These are phyloP conservation scores for Halocynthia aurantium DNA, from an alignment of 23 tunicate species.

Conservation along the genomic window DNA sequence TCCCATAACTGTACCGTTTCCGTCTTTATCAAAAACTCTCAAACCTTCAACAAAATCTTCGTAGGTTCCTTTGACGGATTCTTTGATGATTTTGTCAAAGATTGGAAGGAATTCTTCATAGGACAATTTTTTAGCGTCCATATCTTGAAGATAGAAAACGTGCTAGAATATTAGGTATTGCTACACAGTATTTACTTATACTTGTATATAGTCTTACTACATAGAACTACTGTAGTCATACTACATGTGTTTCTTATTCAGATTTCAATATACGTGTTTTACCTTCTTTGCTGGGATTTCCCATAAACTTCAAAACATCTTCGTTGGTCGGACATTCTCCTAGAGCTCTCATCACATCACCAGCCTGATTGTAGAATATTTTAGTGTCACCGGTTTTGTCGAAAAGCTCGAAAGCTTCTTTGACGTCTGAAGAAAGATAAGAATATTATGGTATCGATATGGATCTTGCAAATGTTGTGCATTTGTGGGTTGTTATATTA, in stretches of 20 bases:
- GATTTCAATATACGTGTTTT: background rate
- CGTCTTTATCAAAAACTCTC: constrained; percentile 93
- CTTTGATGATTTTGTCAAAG: constrained; percentile 28
- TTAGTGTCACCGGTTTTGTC: constrained; percentile 53
- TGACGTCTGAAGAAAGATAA: constrained; percentile 32
- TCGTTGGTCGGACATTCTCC: constrained; percentile 61
- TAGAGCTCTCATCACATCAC: constrained; percentile 53
- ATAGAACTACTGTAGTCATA: too few relatives aligned
- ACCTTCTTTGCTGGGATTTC: constrained; percentile 77
- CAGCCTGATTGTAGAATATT: constrained; percentile 67
- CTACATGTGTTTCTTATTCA: too few relatives aligned
- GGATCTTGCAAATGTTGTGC: too few relatives aligned
- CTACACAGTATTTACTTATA: too few relatives aligned
- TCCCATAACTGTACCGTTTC: constrained; percentile 92
- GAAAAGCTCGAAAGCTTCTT: constrained; percentile 80
- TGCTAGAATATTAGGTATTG: too few relatives aligned
- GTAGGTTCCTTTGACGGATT: constrained; percentile 64
- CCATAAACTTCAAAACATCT: constrained; percentile 37
- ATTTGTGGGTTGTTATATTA: too few relatives aligned
- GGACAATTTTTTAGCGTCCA: constrained; percentile 38
- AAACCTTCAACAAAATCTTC: constrained; percentile 88
- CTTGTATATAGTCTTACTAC: too few relatives aligned
- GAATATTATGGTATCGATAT: too few relatives aligned
- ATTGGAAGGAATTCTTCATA: constrained; percentile 61
- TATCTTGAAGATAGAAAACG: constrained; percentile 19